Base-by-base conservation (phyloP, 2,888 invertebrate genomes). In the Aleiodes alternator region DNA sequence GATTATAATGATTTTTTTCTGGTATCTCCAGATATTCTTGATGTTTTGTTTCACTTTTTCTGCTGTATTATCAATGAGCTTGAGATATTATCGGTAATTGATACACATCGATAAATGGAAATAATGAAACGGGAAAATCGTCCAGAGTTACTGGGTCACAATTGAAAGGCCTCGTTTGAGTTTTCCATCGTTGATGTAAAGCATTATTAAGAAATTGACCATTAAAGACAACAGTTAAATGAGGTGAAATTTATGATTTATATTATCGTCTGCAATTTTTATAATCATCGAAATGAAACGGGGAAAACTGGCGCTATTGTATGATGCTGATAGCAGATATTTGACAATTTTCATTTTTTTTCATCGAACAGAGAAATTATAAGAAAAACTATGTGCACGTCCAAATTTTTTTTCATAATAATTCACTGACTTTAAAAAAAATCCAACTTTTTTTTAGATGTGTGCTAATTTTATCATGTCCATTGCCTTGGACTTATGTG, bases 151-250 rank as follows among this genome's bases (percentile, higher is more conserved):
- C 43, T 72, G 55, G 72, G 72, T 66, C 72, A 72, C 66, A 51
- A 72, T 72, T 29, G 72, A 72, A 72, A 72, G 66, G 38, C 38
- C 48, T 64, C 23, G 53, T 43, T 72, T 64, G 43, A 69, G 38
- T 73, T 75, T 73, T 68, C 69, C 72, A 50, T 68, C 53, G 53
- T 68, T 59, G 74, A 59, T 68, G 75, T 66, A 72, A 53, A 53
- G 74, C 72, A 78, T 72, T 66, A 66, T 72, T 61, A 61, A 69
- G 61, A 72, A 68, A 43, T 43, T 43, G 64, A 64, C 6, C 23
- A 48, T 23, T 6, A 7, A 11, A 16, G 16, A 38, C 38, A 12
- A 61, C 14, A 64, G 34, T 23, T 16, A 64, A 23, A 64, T 16
- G 1, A 48, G 61, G 61, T 12, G 34, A 64, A 64, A 14, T 64